Conservation (phyloP, 2,113 vertebrate species). For the Turnix velox region DNA sequence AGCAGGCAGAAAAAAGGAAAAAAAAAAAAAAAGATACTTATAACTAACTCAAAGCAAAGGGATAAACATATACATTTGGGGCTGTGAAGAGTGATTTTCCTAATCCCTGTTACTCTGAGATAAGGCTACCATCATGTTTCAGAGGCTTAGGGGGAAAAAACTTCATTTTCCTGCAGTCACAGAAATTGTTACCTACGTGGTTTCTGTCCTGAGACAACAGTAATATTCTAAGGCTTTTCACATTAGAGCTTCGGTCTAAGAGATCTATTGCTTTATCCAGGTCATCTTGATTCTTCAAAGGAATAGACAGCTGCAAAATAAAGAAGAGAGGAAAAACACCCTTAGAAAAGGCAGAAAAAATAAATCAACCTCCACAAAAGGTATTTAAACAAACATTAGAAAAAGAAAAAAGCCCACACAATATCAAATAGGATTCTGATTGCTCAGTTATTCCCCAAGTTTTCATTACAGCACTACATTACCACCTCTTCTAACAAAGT, state of each 20-base stretch:
- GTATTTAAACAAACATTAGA: background rate
- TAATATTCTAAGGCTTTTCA: slow-evolving; percentile 95
- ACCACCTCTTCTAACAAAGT: background rate
- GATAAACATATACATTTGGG: background rate
- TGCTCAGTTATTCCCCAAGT: background rate
- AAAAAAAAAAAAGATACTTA: background rate
- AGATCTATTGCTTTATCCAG: slow-evolving; percentile 93
- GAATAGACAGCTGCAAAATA: slow-evolving; percentile 86
- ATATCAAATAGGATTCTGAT: background rate
- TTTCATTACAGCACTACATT: background rate
- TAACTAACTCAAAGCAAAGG: background rate
- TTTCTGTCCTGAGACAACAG: slow-evolving; percentile 86
- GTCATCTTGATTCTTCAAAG: slow-evolving; percentile 89
- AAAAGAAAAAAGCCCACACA: background rate
- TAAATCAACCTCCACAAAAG: background rate
- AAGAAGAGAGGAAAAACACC: background rate
- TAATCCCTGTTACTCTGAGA: background rate
- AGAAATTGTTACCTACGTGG: slow-evolving; percentile 77
- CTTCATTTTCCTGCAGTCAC: background rate
- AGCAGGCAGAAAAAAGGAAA: background rate
- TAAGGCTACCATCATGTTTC: background rate
- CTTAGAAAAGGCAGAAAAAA: background rate
- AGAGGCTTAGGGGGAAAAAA: background rate
- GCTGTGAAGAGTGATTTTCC: background rate
- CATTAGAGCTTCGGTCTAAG: slow-evolving; percentile 89